Percentiles rank a stretch among this genome's conserved stretches.
These are phyloP conservation scores for Drosophila fungiperda DNA, from an alignment of 2,888 invertebrate genomes.

Conservation along the genomic window DNA sequence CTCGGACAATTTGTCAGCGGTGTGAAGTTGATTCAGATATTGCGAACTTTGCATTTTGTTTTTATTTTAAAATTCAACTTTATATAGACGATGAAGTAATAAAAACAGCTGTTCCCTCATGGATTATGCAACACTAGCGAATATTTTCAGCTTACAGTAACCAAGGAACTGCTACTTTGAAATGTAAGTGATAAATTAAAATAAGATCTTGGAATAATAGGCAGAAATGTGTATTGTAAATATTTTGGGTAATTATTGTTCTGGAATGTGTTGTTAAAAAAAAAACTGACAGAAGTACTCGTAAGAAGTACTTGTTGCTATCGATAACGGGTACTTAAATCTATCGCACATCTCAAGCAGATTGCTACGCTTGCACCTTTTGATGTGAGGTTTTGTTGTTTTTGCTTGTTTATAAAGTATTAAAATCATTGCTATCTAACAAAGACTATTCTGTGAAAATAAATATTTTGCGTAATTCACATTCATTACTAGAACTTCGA, in stretches of 20 bases:
- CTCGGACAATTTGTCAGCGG: constrained; percentile 87
- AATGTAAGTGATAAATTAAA: neutral
- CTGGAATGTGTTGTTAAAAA: neutral
- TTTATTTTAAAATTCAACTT: constrained; percentile 21
- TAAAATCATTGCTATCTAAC: constrained; percentile 25
- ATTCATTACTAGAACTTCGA: constrained; percentile 9
- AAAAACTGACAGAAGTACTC: constrained; percentile 1
- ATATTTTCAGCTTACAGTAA: neutral
- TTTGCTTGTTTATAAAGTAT: constrained; percentile 62
- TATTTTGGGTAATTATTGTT: neutral
- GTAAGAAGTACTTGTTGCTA: neutral
- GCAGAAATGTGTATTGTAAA: neutral
- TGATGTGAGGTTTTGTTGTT: constrained; percentile 61
- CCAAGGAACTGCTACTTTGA: constrained; percentile 14
- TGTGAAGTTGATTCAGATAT: constrained; percentile 81
- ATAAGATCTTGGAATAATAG: neutral
- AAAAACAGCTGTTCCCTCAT: constrained; percentile 57
- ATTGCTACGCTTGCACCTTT: constrained; percentile 40
- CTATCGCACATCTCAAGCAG: constrained; percentile 16
- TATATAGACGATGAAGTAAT: constrained; percentile 72
- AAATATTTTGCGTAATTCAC: constrained; percentile 16
- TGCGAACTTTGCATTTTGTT: constrained; percentile 73
- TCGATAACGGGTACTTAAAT: constrained; percentile 3
- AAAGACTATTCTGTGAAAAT: constrained; percentile 14
- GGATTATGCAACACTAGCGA: constrained; percentile 24